Evolutionary conservation across 2,888 invertebrate species (phyloP), one percentile per base, ranked within the genome.

Genomic region (Microctonus brassicae): DNA sequence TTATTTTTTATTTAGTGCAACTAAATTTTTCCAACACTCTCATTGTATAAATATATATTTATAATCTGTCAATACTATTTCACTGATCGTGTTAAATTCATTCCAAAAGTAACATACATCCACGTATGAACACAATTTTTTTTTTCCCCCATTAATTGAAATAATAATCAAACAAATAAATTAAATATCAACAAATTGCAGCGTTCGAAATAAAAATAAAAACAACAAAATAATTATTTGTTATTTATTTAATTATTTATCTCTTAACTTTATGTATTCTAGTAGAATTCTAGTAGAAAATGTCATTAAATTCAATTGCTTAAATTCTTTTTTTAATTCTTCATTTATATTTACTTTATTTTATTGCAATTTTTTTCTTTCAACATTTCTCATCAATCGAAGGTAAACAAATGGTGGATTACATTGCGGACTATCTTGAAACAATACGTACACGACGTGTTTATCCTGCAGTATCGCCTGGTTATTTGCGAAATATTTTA

Each of bases 401-500:
- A 96, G 99, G 98, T 52, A 98, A 98, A 88, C 97, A 98, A 89
- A 94, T 99, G 94, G 96, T 99, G 73, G 99, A 99, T 89, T 99
- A 96, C 88, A 98, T 99, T 79, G 98, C 98, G 0, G 97, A 99
- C 86, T 99, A 99, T 87, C 88, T 99, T 85, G 94, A 96, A 88
- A 95, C 94, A 79, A 97, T 99, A 73, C 91, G 98, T 0, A 94
- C 94, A 13, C 91, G 95, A 2, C 92, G 96, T 17, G 99, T 99
- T 0, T 98, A 96, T 84, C 99, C 99, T 0, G 94, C 94, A 17
- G 97, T 97, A 0, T 93, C 96, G 82, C 99, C 99, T 0, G 99
- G 99, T 5, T 99, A 98, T 86, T 92, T 99, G 85, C 92, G 94
- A 79, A 92, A 93, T 65, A 90, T 96, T 70, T 89, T 99, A 69